These are phyloP conservation scores for Ochropleura plecta DNA, from an alignment of 2,888 invertebrate genomes.

Conservation along the genomic window DNA sequence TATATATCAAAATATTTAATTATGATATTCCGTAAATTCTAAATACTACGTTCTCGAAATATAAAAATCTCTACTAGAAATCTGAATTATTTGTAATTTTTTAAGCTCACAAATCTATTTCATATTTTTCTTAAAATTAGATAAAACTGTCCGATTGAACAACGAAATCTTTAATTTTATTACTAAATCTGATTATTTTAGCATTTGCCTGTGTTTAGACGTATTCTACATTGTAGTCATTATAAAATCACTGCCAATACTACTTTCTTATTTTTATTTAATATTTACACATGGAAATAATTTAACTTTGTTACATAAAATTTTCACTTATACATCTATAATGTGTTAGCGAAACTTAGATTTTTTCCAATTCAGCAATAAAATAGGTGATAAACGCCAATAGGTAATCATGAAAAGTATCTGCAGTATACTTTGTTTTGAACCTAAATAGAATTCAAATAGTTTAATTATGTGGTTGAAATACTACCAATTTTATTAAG, in stretches of 20 bases:
- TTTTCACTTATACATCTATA: neutral
- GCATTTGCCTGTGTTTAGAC: conserved; percentile 1
- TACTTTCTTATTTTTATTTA: neutral
- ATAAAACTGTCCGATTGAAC: conserved; percentile 25
- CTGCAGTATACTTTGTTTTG: conserved; percentile 1
- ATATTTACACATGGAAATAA: neutral
- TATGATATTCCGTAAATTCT: conserved; percentile 21
- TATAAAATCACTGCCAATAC: conserved; percentile 51
- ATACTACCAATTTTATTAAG: neutral
- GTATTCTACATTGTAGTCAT: conserved; percentile 32
- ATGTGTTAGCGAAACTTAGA: neutral
- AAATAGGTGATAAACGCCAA: neutral
- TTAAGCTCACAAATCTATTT: conserved; percentile 37
- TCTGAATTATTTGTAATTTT: conserved; percentile 45
- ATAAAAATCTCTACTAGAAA: conserved; percentile 48
- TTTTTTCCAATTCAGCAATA: neutral
- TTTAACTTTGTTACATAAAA: neutral
- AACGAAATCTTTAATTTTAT: conserved; percentile 44
- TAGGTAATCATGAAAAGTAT: neutral
- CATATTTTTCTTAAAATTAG: conserved; percentile 11
- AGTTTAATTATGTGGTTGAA: neutral
- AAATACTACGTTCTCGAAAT: conserved; percentile 5
- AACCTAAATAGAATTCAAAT: neutral
- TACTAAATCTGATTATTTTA: neutral
- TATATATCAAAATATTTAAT: neutral